Evolutionary conservation across 37 sponge, comb jelly and placozoan genomes (phyloP).

Genomic region (Diacarnus erythraeanus): DNA sequence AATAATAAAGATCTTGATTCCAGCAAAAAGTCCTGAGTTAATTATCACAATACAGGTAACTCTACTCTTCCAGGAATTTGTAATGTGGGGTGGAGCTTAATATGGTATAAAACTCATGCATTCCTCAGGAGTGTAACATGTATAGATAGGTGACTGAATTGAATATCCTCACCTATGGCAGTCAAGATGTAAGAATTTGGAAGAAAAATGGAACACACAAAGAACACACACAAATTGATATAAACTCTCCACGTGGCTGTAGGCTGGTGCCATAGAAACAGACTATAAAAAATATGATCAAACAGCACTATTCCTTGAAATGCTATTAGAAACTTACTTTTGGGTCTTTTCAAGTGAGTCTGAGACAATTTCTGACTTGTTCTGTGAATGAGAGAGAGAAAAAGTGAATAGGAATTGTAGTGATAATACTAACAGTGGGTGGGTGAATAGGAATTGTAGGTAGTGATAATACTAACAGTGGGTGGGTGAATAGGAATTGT

Average conservation of each 20-base stretch:
- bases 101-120: too few relatives aligned
- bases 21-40: conserved; percentile 48
- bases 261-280: conserved; percentile 72
- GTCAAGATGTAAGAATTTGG: conserved; percentile 55
- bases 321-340: conserved; percentile 49
- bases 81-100: too few relatives aligned
- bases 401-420: not conserved
- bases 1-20: conserved; percentile 80
- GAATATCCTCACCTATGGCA: conserved; percentile 35
- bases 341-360: conserved; percentile 65
- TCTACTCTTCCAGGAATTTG: too few relatives aligned
- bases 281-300: conserved; percentile 11
- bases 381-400: conserved; percentile 26
- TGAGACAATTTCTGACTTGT: conserved; percentile 25
- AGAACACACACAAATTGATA: conserved; percentile 39
- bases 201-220: conserved; percentile 48
- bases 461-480: too few relatives aligned
- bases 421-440: too few relatives aligned
- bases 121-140: too few relatives aligned
- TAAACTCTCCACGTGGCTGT: conserved; percentile 66
- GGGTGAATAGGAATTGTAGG: too few relatives aligned
- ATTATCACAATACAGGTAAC: not conserved
- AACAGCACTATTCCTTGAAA: not conserved
- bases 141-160: not conserved
- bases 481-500: too few relatives aligned